Evolutionary conservation across 2,113 vertebrate species (phyloP).

Genomic region (Pseudopodoces humilis): DNA sequence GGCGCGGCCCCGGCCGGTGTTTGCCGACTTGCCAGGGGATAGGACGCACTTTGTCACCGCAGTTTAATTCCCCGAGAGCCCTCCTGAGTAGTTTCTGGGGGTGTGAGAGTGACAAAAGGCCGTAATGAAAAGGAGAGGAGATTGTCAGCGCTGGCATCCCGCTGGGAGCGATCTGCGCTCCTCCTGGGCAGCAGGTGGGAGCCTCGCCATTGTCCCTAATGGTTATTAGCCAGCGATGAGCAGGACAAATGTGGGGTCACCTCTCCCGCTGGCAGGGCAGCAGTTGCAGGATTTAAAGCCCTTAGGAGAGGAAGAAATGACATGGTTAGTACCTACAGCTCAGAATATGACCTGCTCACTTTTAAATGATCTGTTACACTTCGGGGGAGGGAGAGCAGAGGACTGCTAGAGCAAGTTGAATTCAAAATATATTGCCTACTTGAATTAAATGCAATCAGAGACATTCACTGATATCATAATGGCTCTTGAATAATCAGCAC

Average conservation of each 20-base stretch:
- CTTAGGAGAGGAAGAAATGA: constrained; percentile 77
- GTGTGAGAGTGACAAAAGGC: constrained; percentile 25
- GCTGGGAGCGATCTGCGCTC: constrained; percentile 67
- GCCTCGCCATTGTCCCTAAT: constrained; percentile 75
- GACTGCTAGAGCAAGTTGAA: constrained; percentile 23
- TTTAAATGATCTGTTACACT: constrained; percentile 59
- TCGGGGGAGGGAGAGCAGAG: constrained; percentile 27
- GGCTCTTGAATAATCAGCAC: constrained; percentile 65
- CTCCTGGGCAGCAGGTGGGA: constrained; percentile 89
- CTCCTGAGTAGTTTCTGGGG: constrained; percentile 27
- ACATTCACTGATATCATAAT: constrained; percentile 58
- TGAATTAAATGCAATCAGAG: constrained; percentile 70
- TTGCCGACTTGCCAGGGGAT: background rate
- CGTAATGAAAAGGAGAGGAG: constrained; percentile 63
- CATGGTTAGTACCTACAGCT: constrained; percentile 65
- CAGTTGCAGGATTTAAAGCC: constrained; percentile 78
- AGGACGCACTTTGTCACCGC: background rate
- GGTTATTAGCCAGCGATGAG: constrained; percentile 86
- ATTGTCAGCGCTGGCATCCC: constrained; percentile 60
- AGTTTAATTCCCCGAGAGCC: constrained; percentile 18
- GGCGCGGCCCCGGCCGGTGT: background rate
- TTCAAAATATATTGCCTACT: constrained; percentile 62
- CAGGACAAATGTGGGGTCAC: constrained; percentile 84
- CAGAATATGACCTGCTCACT: constrained; percentile 48
- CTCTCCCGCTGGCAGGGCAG: constrained; percentile 83